Conservation (phyloP, 2,113 vertebrate genomes). For the Platysteira castanea region DNA sequence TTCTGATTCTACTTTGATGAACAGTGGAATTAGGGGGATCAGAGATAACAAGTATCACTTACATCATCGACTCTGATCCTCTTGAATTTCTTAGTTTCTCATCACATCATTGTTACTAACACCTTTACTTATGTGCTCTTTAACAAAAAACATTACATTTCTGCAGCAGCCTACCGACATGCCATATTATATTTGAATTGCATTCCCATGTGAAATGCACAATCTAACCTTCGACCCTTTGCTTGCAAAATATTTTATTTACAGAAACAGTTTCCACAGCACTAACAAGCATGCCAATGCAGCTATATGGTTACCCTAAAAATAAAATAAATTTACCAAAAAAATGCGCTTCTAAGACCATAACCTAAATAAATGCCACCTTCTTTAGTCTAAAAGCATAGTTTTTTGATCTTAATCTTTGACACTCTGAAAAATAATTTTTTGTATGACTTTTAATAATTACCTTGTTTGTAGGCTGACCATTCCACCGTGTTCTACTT, state of each 20-base stretch:
- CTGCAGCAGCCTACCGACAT: neutral
- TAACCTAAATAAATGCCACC: neutral
- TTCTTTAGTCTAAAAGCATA: neutral
- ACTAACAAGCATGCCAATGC: neutral
- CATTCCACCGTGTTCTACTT: neutral
- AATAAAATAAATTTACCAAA: neutral
- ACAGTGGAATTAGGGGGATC: neutral
- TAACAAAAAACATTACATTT: neutral
- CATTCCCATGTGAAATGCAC: neutral
- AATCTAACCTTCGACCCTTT: neutral
- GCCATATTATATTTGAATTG: neutral
- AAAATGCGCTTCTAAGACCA: neutral
- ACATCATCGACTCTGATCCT: neutral
- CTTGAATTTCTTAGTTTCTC: neutral
- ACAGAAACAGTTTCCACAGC: neutral
- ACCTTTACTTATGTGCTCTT: neutral
- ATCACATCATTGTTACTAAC: neutral
- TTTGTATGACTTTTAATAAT: neutral
- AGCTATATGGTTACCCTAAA: neutral
- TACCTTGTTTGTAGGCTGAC: neutral
- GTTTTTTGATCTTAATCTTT: neutral
- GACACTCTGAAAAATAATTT: neutral
- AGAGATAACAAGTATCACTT: neutral
- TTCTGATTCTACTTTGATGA: neutral
- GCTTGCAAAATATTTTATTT: neutral